phyloP scores from a whole-genome alignment of 2,888 invertebrate species.

The Chrysina gloriosa region DNA sequence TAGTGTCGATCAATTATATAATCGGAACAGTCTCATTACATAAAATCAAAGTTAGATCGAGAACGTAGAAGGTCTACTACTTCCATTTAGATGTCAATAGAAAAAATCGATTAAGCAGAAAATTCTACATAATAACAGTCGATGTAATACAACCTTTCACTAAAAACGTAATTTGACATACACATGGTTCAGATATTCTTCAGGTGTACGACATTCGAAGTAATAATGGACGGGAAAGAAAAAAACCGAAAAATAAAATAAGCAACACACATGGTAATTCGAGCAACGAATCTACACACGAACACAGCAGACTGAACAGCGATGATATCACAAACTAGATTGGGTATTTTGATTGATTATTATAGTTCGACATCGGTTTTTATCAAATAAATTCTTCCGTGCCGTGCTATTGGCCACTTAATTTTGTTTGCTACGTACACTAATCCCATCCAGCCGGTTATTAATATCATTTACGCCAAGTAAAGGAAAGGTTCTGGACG shows the following conservation, averaged over 20 bases:
- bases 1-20: background rate
- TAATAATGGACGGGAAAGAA: conserved; percentile 7
- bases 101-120: conserved; percentile 19
- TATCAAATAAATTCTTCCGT: background rate
- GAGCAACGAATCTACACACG: conserved; percentile 3
- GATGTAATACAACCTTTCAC: conserved; percentile 15
- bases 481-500: conserved; percentile 19
- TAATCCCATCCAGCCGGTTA: background rate
- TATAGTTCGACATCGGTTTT: conserved; percentile 23
- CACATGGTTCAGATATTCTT: conserved; percentile 6
- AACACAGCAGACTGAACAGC: background rate
- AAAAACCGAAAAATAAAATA: conserved; percentile 16
- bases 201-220: background rate
- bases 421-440: background rate
- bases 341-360: conserved; percentile 35
- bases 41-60: background rate
- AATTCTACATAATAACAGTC: conserved; percentile 3
- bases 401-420: background rate
- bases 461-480: conserved; percentile 31
- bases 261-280: conserved; percentile 24
- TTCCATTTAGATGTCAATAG: conserved; percentile 3
- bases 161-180: conserved; percentile 12
- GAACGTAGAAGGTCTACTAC: background rate
- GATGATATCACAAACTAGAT: conserved; percentile 34
- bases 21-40: background rate